Evolutionary conservation across 1,140 invertebrate species (phyloP), one percentile per base, ranked within the genome.

Genomic region (Pogonus chalceus): DNA sequence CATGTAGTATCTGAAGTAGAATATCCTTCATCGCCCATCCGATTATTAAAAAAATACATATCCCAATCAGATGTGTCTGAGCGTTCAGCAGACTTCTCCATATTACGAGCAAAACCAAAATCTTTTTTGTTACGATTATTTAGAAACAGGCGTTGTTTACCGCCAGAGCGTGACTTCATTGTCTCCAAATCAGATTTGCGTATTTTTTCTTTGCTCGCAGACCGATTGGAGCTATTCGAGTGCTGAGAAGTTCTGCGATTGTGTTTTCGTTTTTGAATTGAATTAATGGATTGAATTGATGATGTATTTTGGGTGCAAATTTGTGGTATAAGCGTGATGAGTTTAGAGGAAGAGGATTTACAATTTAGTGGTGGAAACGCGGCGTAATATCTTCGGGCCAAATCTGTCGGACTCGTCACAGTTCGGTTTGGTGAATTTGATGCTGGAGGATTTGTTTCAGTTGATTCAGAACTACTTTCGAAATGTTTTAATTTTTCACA

Each of bases 401-500:
- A 56, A 52, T 69, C 67, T 46, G 62, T 56, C 14, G 51, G 49
- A 12, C 54, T 23, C 16, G 35, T 31, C 14, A 24, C 20, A n/a
- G 16, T 55, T 2, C 31, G 16, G 46, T 16, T 12, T 3, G 2
- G 7, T 4, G 9, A 20, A 23, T 20, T 20, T 31, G 18, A 18
- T 43, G 20, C 21, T 9, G 24, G 20, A 2, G 12, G 14, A n/a
- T 52, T 2, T 14, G 10, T 16, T 47, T 49, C 20, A 7, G 50
- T 52, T 12, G 16, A 22, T 12, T 20, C 20, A 18, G 23, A 10
- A 26, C 14, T 54, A 37, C 58, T 62, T 49, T 69, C 65, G n/a
- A 69, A 61, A 57, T 71, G 63, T 53, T 71, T 71, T 39, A 81
- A 60, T 61, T 76, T 78, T 26, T 62, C 64, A 62, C 75, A 79